A percentile compares a stretch with the other conserved stretches of the same genome.
phyloP scores from a whole-genome alignment of 2,113 vertebrate species.

The Chlamydotis undulata region DNA sequence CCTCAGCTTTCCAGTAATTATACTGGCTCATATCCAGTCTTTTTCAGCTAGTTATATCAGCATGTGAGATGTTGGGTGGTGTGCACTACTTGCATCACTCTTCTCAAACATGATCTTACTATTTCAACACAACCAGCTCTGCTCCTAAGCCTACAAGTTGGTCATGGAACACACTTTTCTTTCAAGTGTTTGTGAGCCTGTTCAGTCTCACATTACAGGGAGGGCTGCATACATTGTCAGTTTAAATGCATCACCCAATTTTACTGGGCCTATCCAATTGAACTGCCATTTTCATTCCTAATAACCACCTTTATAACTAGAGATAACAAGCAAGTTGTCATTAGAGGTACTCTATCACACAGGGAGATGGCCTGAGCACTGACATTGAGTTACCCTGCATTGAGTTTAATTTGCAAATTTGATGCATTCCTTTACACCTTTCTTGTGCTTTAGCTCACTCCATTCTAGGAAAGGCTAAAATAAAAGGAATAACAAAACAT shows the following conservation, averaged over 20 bases:
- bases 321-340: neutral
- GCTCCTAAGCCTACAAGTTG: neutral
- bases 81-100: neutral
- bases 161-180: neutral
- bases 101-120: neutral
- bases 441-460: neutral
- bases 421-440: neutral
- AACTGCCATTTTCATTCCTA: neutral
- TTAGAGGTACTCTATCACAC: neutral
- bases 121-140: neutral
- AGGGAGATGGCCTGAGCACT: neutral
- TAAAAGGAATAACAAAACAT: neutral
- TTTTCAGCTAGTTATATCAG: neutral
- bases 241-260: neutral
- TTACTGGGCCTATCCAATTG: neutral
- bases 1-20: neutral
- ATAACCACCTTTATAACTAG: neutral
- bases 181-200: neutral
- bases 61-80: accelerated
- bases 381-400: neutral
- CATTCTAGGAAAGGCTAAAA: neutral
- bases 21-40: neutral
- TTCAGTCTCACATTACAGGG: neutral
- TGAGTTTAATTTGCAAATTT: neutral
- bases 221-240: too few relatives aligned